Conservation (phyloP, 2,113 vertebrate species). For the Xenopus laevis region DNA sequence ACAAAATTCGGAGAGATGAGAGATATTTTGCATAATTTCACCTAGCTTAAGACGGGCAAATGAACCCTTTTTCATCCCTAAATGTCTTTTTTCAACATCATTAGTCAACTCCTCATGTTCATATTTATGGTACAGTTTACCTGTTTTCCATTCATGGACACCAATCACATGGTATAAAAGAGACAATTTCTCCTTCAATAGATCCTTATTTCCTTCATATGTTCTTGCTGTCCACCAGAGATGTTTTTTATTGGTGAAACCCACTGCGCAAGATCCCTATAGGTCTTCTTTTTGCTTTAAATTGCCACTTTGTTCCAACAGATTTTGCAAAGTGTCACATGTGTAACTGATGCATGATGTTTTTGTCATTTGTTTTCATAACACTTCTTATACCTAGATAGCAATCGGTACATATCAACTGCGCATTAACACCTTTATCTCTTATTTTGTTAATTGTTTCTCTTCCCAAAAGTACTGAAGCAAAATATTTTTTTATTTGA, state of each 20-base stretch:
- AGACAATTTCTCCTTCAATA: background rate
- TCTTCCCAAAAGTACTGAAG: background rate
- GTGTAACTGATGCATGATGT: background rate
- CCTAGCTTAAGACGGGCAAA: background rate
- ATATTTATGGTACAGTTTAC: background rate
- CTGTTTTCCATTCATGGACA: background rate
- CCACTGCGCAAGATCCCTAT: background rate
- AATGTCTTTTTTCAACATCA: background rate
- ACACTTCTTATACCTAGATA: background rate
- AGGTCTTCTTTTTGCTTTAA: background rate
- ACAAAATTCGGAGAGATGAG: background rate
- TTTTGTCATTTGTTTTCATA: background rate
- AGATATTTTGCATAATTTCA: background rate
- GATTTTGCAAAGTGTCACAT: background rate
- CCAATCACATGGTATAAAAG: background rate
- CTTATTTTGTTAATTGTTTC: background rate
- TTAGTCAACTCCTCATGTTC: background rate
- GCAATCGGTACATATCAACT: background rate
- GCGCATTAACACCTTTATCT: background rate
- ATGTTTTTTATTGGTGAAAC: background rate
- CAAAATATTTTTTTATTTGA: background rate
- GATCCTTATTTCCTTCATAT: background rate
- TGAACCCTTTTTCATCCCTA: background rate
- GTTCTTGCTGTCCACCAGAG: background rate
- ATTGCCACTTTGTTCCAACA: background rate